Percentiles rank a stretch among this genome's conserved stretches.
Evolutionary conservation across 1,140 invertebrate genomes (phyloP).

Genomic region (Drosophila triauraria): DNA sequence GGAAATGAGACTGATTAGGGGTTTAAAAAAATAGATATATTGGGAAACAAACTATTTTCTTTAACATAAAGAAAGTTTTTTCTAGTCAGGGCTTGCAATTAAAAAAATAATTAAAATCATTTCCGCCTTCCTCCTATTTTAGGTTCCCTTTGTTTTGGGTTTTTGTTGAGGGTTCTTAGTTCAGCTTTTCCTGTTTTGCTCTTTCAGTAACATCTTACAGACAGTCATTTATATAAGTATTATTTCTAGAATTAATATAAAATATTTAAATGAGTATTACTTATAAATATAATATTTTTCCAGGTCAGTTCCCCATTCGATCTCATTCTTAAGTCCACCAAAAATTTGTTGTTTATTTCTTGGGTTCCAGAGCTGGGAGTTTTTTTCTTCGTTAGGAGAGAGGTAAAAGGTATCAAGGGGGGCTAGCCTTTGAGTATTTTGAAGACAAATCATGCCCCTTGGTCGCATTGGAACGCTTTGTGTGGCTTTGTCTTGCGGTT

Average conservation of each 20-base stretch:
- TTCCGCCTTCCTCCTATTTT: too few relatives aligned
- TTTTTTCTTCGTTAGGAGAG: background rate
- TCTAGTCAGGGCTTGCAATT: too few relatives aligned
- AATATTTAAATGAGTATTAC: too few relatives aligned
- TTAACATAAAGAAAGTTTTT: too few relatives aligned
- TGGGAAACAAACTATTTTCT: background rate
- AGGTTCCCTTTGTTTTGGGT: background rate
- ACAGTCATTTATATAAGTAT: too few relatives aligned
- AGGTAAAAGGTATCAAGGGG: background rate
- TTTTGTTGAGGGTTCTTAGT: background rate
- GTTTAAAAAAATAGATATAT: conserved; percentile 1
- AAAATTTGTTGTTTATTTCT: conserved; percentile 29
- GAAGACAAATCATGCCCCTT: conserved; percentile 78
- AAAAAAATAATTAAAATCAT: too few relatives aligned
- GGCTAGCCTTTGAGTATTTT: conserved; percentile 48
- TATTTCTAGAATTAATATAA: too few relatives aligned
- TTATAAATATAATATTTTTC: background rate
- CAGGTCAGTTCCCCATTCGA: conserved; percentile 32
- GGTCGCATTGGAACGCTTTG: conserved; percentile 61
- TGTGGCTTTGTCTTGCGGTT: conserved; percentile 71
- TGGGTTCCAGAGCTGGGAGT: background rate
- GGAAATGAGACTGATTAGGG: background rate
- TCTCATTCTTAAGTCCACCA: conserved; percentile 1
- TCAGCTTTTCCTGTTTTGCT: fast-evolving
- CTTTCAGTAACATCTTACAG: background rate